Percentiles rank a stretch among this genome's conserved stretches.
Evolutionary conservation across 1,140 invertebrate genomes (phyloP).

Genomic region (Heliconius congener): DNA sequence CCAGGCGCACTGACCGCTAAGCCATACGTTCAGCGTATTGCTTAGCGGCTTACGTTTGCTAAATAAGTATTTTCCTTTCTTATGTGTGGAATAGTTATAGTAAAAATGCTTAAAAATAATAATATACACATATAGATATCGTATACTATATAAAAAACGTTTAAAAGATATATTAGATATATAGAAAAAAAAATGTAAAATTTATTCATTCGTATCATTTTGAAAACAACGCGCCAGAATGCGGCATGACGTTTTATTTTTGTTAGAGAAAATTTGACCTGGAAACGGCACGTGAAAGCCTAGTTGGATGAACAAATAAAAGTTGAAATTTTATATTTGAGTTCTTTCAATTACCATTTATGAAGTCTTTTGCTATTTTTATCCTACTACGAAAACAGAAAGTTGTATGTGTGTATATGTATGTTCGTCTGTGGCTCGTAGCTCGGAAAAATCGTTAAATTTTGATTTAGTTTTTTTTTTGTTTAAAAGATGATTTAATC

Average conservation of each 20-base stretch:
- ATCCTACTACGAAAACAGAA: neutral
- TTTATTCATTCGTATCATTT: conserved; percentile 2
- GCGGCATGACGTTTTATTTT: neutral
- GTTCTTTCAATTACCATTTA: conserved; percentile 11
- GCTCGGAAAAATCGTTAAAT: too few relatives aligned
- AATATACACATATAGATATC: too few relatives aligned
- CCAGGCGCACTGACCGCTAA: too few relatives aligned
- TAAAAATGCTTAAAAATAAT: too few relatives aligned
- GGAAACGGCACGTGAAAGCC: conserved; percentile 6
- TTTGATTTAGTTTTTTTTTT: too few relatives aligned
- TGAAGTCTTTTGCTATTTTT: neutral
- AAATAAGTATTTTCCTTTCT: too few relatives aligned
- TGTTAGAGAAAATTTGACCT: conserved; percentile 7
- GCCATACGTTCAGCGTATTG: too few relatives aligned
- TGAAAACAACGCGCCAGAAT: neutral
- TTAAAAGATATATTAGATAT: neutral
- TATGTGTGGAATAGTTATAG: too few relatives aligned
- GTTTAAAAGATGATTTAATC: too few relatives aligned
- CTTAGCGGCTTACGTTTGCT: too few relatives aligned
- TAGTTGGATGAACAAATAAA: conserved; percentile 5
- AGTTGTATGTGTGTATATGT: neutral
- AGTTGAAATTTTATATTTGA: conserved; percentile 12
- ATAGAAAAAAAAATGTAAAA: neutral
- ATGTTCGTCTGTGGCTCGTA: neutral
- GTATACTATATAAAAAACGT: too few relatives aligned